Conservation (phyloP, 2,113 vertebrate species). For the Paracanthobrama guichenoti region DNA sequence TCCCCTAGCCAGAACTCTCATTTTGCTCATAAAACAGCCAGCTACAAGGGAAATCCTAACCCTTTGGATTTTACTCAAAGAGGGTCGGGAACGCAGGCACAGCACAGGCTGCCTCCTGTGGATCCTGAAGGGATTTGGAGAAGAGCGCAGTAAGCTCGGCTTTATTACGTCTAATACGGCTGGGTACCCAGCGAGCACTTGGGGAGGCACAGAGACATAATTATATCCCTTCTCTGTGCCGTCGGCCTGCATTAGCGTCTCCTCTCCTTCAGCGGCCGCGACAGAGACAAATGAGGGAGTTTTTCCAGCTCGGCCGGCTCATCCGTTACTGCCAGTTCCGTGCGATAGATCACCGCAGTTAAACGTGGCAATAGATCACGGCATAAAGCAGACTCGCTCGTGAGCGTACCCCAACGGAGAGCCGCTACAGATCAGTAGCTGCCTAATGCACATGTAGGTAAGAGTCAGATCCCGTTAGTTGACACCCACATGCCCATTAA, state of each 20-base stretch:
- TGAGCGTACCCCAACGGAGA: constrained; percentile 72
- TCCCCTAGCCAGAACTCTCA: neutral
- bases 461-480: constrained; percentile 76
- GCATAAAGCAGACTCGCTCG: constrained; percentile 74
- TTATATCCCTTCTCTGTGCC: constrained; percentile 81
- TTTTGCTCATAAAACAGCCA: neutral
- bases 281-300: constrained; percentile 86
- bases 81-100: neutral
- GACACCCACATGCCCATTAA: constrained; percentile 58
- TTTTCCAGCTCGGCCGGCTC: constrained; percentile 82
- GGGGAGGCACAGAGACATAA: constrained; percentile 79
- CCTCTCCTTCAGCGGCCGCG: constrained; percentile 80
- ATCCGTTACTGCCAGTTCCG: constrained; percentile 84
- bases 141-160: constrained; percentile 57
- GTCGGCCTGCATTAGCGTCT: constrained; percentile 81
- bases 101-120: constrained; percentile 30
- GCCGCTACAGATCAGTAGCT: constrained; percentile 77
- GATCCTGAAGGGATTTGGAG: constrained; percentile 46
- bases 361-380: constrained; percentile 81
- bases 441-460: constrained; percentile 76
- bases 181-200: constrained; percentile 71
- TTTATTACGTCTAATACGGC: constrained; percentile 79
- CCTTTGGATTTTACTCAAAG: neutral
- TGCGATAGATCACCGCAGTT: constrained; percentile 77
- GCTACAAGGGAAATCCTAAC: constrained; percentile 13